Percentiles rank a stretch among this genome's conserved stretches.
These are phyloP conservation scores for Orussus abietinus DNA, from an alignment of 1,140 invertebrate species.

Conservation along the genomic window DNA sequence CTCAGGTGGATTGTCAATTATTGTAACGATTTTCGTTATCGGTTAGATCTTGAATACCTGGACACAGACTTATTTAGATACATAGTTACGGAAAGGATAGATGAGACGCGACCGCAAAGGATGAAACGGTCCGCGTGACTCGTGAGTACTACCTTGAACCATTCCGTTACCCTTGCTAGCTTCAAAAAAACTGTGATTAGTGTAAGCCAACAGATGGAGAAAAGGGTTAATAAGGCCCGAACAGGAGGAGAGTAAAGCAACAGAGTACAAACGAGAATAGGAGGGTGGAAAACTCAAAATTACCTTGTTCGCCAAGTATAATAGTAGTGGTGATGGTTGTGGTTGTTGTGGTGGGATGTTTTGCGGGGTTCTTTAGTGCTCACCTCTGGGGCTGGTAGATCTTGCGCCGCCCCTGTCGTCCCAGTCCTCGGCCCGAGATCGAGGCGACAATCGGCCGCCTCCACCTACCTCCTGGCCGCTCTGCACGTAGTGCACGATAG, in stretches of 20 bases:
- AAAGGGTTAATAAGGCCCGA: slow-evolving; percentile 16
- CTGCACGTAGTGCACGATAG: slow-evolving; percentile 85
- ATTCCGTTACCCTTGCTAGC: too few species aligned
- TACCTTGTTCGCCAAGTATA: slow-evolving; percentile 47
- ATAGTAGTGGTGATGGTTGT: slow-evolving; percentile 43
- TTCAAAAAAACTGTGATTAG: not conserved
- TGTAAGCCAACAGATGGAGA: not conserved
- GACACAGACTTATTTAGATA: too few species aligned
- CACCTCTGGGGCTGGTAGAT: slow-evolving; percentile 53
- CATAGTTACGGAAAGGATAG: too few species aligned
- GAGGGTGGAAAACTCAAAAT: slow-evolving; percentile 43
- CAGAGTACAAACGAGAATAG: slow-evolving; percentile 29
- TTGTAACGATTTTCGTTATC: too few species aligned
- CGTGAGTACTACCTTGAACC: too few species aligned
- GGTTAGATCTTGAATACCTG: too few species aligned
- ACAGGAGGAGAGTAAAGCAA: too few species aligned
- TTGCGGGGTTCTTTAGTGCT: slow-evolving; percentile 46
- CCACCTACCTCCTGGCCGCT: slow-evolving; percentile 63
- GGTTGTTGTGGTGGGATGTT: slow-evolving; percentile 39
- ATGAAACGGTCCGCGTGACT: too few species aligned
- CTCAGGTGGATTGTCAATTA: too few species aligned
- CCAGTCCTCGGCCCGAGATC: slow-evolving; percentile 46
- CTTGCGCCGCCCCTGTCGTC: slow-evolving; percentile 48
- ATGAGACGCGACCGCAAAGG: too few species aligned
- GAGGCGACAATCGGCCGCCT: slow-evolving; percentile 47